Evolutionary conservation across 2,113 vertebrate species (phyloP), one percentile per base, ranked within the genome.

Genomic region (Euleptes europaea): DNA sequence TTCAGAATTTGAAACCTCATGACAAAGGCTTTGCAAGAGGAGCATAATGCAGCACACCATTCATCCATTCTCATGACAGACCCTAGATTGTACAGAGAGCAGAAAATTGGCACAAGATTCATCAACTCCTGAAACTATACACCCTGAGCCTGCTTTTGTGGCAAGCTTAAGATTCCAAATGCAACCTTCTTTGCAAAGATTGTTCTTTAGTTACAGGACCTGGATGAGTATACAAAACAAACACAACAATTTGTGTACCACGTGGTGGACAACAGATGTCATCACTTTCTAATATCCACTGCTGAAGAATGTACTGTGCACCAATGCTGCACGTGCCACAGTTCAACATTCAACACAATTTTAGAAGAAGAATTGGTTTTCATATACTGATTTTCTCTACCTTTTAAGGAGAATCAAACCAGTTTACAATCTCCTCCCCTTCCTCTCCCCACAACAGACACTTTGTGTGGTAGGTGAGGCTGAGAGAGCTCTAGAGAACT

Each of bases 31-130:
- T 89, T 90, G 51, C 89, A 87, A 93, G 91, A 90, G 88, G 94
- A 94, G 87, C 90, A 85, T 17, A 66, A 85, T 88, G 86, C 72
- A 86, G 91, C n/a, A 66, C 88, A 12, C 49, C 86, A 84, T 91
- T 93, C 91, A 96, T 96, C 95, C 95, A 87, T 90, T 93, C 91
- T 94, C 38, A 13, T 94, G 96, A 96, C 95, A 96, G 93, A 77
- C 91, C 80, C 84, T 80, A 93, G 92, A 95, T 88, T 87, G 91
- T 80, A 78, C 60, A 82, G 90, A 66, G 72, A 69, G 5, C 1
- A 87, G 93, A 88, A 94, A 95, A 90, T 75, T 88, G 86, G 91
- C 90, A 95, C 4, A 78, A 93, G 84, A 95, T 96, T 93, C 93
- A 97, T 95, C 95, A 94, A 90, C 84, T 92, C 88, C 90, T 80